phyloP scores from a whole-genome alignment of 1,140 invertebrate species.

The Vanessa atalanta region DNA sequence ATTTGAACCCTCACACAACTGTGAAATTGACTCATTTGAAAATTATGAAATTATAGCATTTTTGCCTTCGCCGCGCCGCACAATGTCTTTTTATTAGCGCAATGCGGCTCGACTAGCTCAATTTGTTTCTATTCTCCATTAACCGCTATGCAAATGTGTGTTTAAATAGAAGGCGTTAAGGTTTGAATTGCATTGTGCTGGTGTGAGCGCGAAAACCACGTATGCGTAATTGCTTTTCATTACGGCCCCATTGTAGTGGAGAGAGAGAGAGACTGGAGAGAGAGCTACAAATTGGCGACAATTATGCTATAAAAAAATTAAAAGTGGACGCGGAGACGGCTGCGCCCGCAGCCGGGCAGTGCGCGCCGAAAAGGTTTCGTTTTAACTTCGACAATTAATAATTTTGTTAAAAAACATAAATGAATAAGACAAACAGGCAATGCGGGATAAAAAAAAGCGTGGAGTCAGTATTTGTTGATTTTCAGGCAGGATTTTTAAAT shows the following conservation, averaged over 20 bases:
- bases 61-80: conserved; percentile 56
- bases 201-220: conserved; percentile 58
- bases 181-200: conserved; percentile 31
- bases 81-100: conserved; percentile 78
- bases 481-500: too few relatives aligned
- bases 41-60: conserved; percentile 78
- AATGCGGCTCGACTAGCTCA: conserved; percentile 65
- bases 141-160: conserved; percentile 25
- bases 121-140: conserved; percentile 74
- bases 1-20: conserved; percentile 33
- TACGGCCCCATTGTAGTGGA: conserved; percentile 74
- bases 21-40: conserved; percentile 46
- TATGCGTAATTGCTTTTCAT: conserved; percentile 80
- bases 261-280: conserved; percentile 61
- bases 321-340: conserved; percentile 50
- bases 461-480: too few relatives aligned
- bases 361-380: background rate
- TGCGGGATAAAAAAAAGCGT: too few relatives aligned
- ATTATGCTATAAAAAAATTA: conserved; percentile 78
- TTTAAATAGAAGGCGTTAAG: conserved; percentile 34
- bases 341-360: background rate
- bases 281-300: conserved; percentile 68
- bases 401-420: too few relatives aligned
- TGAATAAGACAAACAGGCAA: too few relatives aligned
- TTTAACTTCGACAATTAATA: too few relatives aligned